phyloP scores from a whole-genome alignment of 2,888 invertebrate species.

The Prenolepis imparis region DNA sequence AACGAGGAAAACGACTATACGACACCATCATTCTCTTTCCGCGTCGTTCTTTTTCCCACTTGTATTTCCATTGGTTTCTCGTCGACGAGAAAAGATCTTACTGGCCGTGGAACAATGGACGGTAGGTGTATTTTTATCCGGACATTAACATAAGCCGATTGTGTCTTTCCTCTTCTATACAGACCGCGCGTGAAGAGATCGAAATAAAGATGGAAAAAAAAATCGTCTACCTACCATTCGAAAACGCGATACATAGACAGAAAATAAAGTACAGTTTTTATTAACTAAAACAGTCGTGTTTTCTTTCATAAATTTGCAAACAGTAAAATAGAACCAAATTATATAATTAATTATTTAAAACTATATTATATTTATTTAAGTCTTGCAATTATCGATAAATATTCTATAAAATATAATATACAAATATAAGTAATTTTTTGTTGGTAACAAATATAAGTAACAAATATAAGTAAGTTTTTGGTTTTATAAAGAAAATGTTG shows the following conservation, averaged over 20 bases:
- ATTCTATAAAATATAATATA: not conserved
- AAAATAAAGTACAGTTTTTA: slow-evolving; percentile 17
- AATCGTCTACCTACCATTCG: slow-evolving; percentile 41
- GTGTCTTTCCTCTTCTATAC: slow-evolving; percentile 66
- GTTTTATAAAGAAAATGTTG: not conserved
- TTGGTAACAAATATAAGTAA: not conserved
- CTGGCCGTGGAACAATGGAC: slow-evolving; percentile 74
- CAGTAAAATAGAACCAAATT: not conserved
- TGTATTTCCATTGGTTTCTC: slow-evolving; percentile 60
- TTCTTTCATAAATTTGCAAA: not conserved
- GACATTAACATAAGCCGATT: slow-evolving; percentile 79
- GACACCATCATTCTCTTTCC: slow-evolving; percentile 42
- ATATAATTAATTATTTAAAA: not conserved
- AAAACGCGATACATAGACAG: slow-evolving; percentile 53
- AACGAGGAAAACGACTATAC: slow-evolving; percentile 51
- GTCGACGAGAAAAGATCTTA: slow-evolving; percentile 64
- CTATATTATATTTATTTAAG: not conserved
- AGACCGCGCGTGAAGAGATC: slow-evolving; percentile 56
- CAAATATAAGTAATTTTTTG: not conserved
- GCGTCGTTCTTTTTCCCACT: slow-evolving; percentile 49
- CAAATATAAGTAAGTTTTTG: not conserved
- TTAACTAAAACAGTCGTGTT: slow-evolving; percentile 21
- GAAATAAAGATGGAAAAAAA: slow-evolving; percentile 40
- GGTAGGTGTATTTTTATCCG: slow-evolving; percentile 76
- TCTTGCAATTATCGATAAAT: not conserved